Evolutionary conservation across 2,113 vertebrate genomes (phyloP).

Genomic region (Gadus chalcogrammus): DNA sequence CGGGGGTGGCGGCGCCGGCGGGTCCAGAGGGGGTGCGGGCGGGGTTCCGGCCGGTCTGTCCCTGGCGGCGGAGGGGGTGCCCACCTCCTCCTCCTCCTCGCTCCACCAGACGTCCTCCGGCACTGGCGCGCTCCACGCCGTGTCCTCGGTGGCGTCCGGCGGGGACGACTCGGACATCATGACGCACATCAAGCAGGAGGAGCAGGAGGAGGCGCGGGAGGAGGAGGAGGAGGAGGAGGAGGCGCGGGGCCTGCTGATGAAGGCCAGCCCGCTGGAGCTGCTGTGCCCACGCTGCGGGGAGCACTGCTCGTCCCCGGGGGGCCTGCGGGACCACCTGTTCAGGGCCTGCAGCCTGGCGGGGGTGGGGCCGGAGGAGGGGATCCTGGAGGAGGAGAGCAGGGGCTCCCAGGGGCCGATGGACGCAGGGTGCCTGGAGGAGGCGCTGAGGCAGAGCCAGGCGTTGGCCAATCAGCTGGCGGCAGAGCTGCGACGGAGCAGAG

Average conservation of each 20-base stretch:
- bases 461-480: conserved; percentile 79
- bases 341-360: conserved; percentile 74
- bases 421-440: conserved; percentile 72
- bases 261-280: conserved; percentile 72
- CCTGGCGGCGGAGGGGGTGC: conserved; percentile 81
- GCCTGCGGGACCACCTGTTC: conserved; percentile 86
- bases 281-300: conserved; percentile 91
- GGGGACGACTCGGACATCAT: conserved; percentile 76
- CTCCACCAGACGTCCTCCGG: conserved; percentile 6
- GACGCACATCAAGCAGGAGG: conserved; percentile 83
- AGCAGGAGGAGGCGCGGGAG: conserved; percentile 57
- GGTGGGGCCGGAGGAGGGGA: conserved; percentile 66
- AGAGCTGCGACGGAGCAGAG: conserved; percentile 82
- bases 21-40: conserved; percentile 61
- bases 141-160: conserved; percentile 64
- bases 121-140: conserved; percentile 51
- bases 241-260: conserved; percentile 60
- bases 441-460: conserved; percentile 80
- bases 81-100: conserved; percentile 54
- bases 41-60: conserved; percentile 79
- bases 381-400: conserved; percentile 57
- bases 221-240: conserved; percentile 62
- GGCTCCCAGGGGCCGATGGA: conserved; percentile 64
- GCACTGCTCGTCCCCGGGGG: conserved; percentile 80
- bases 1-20: conserved; percentile 46